phyloP scores from a whole-genome alignment of 92 coral and sea anemone genomes.

The Desmophyllum pertusum region DNA sequence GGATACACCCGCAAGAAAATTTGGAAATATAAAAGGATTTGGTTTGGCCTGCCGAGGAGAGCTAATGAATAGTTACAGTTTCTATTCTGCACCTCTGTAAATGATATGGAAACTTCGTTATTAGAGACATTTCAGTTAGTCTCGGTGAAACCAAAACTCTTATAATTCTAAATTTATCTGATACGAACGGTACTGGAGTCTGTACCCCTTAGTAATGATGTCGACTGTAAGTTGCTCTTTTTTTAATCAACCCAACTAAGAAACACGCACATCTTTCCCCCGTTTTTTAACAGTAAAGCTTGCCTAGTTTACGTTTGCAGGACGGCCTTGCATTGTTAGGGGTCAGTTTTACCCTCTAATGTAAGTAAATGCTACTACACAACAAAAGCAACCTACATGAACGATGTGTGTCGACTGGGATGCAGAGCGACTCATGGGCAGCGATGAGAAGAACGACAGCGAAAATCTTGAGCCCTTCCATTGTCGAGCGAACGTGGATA shows the following conservation, averaged over 20 bases:
- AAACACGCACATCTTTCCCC: neutral
- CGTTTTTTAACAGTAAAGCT: neutral
- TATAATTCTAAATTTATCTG: neutral
- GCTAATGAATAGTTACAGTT: neutral
- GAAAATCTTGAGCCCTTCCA: neutral
- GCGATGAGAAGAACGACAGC: conserved; percentile 5
- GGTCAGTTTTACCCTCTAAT: neutral
- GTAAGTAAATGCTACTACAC: neutral
- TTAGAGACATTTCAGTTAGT: neutral
- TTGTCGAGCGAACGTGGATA: conserved; percentile 1
- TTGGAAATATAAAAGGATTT: neutral
- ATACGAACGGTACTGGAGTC: neutral
- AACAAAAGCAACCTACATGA: neutral
- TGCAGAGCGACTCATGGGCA: conserved; percentile 6
- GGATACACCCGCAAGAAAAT: neutral
- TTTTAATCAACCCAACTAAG: neutral
- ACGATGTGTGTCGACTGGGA: neutral
- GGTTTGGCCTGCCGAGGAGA: neutral
- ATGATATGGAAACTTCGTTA: neutral
- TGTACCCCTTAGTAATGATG: neutral
- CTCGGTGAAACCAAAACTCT: neutral
- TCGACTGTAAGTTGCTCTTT: neutral
- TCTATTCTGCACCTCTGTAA: neutral
- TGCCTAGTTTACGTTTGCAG: neutral
- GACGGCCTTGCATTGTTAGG: neutral